Percentiles rank a stretch among this genome's conserved stretches.
Evolutionary conservation across 2,888 invertebrate genomes (phyloP).

Genomic region (Nemapogon koenigi): DNA sequence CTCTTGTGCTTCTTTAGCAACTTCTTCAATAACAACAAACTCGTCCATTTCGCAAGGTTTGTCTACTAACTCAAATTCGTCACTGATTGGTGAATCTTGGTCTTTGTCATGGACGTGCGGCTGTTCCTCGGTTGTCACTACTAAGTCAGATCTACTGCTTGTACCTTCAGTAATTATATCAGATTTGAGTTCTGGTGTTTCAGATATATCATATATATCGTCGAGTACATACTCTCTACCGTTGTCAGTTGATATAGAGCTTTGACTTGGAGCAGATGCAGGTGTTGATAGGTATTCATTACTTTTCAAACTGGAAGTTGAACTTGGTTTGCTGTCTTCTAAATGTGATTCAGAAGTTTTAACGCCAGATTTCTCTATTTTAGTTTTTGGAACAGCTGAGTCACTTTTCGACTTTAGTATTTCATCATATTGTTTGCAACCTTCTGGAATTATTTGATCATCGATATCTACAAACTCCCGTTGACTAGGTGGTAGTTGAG

Average conservation of each 20-base stretch:
- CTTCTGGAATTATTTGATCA: constrained; percentile 46
- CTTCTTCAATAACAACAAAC: constrained; percentile 88
- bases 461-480: constrained; percentile 57
- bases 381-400: constrained; percentile 57
- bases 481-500: constrained; percentile 50
- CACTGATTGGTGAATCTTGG: constrained; percentile 79
- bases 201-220: constrained; percentile 64
- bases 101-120: constrained; percentile 59
- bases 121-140: constrained; percentile 68
- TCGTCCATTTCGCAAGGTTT: constrained; percentile 88
- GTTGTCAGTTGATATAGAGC: constrained; percentile 70
- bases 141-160: constrained; percentile 62
- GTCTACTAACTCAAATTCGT: constrained; percentile 87
- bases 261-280: constrained; percentile 68
- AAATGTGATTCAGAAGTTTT: constrained; percentile 47
- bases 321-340: constrained; percentile 65
- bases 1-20: constrained; percentile 85
- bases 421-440: constrained; percentile 53
- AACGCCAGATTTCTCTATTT: constrained; percentile 40
- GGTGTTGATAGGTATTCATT: constrained; percentile 62
- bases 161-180: constrained; percentile 40
- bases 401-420: constrained; percentile 57
- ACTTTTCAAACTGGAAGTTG: constrained; percentile 63
- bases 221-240: constrained; percentile 69
- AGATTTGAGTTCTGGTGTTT: constrained; percentile 64